Base-by-base conservation (phyloP, 1,140 invertebrate species). In the Calycopis cecrops region DNA sequence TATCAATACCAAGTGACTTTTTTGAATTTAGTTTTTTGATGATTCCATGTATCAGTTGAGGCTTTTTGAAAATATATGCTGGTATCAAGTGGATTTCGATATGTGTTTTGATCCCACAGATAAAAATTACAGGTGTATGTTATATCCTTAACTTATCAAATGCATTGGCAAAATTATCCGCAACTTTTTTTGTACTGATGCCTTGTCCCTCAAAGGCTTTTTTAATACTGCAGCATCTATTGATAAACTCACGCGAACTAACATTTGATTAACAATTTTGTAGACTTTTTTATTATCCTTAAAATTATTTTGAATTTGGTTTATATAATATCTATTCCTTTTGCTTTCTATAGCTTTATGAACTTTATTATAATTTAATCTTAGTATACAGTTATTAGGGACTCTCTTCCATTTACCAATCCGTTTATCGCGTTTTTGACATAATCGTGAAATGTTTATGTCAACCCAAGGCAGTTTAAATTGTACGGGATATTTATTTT, bases 251-350 rank as follows among this genome's bases (percentile, higher is more conserved):
- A 60, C 48, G 42, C 63, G 47, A 48, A 63, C 69, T 52, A 63
- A 16, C 48, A 71, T 66, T 59, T 69, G 48, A 44, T 71, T 71
- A 10, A 71, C 28, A 37, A 69, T 69, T 53, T 57, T 34, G 17
- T 64, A 69, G 0, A 69, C 33, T 56, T 69, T 64, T 59, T 59
- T 69, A 16, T 44, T 35, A 48, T 71, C 65, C 21, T 48, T 59
- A 42, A 63, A 68, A 52, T 68, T 70, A 47, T 37, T 53, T 9
- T 56, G 59, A 3, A 71, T 69, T 38, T 69, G 1, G 10, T 62
- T 57, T 14, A 60, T 52, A 42, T 66, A 64, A 49, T 66, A 71
- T 40, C 12, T 49, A 38, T 69, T 69, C 62, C 59, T 63, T 51
- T 50, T 61, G 42, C 16, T 48, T 60, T 69, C 58, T 50, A 69